A percentile compares a stretch with the other conserved stretches of the same genome.
Conservation (phyloP, 2,888 invertebrate species). For the Daptonema setosum region DNA sequence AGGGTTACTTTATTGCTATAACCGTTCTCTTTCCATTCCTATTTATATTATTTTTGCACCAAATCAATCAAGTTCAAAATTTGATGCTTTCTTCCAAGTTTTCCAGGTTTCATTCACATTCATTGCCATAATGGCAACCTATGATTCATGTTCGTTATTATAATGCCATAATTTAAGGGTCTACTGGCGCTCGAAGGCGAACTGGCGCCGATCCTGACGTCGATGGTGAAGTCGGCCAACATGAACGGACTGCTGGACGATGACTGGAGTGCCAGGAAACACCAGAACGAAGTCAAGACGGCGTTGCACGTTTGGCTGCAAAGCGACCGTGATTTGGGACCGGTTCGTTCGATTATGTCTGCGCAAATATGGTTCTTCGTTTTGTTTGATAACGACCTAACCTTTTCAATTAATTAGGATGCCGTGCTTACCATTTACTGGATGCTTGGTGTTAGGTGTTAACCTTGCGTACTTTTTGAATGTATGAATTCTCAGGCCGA, state of each 20-base stretch:
- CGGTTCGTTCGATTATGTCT: slow-evolving; percentile 36
- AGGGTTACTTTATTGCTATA: slow-evolving; percentile 36
- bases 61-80: not conserved
- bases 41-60: not conserved
- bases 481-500: not conserved
- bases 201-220: slow-evolving; percentile 88
- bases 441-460: too few species aligned
- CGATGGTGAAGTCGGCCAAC: slow-evolving; percentile 92
- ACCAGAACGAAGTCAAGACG: slow-evolving; percentile 52
- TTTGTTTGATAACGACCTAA: too few species aligned
- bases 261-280: slow-evolving; percentile 38
- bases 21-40: not conserved
- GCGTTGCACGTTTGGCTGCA: slow-evolving; percentile 76
- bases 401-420: too few species aligned
- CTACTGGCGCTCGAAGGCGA: slow-evolving; percentile 89
- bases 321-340: slow-evolving; percentile 60
- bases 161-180: slow-evolving; percentile 37
- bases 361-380: too few species aligned
- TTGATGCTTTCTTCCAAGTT: not conserved
- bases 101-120: too few species aligned
- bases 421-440: too few species aligned
- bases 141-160: too few species aligned
- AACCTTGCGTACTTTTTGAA: too few species aligned
- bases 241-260: slow-evolving; percentile 78
- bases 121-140: too few species aligned